Evolutionary conservation across 2,888 invertebrate genomes (phyloP), one percentile per base, ranked within the genome.

Genomic region (Icerya purchasi): DNA sequence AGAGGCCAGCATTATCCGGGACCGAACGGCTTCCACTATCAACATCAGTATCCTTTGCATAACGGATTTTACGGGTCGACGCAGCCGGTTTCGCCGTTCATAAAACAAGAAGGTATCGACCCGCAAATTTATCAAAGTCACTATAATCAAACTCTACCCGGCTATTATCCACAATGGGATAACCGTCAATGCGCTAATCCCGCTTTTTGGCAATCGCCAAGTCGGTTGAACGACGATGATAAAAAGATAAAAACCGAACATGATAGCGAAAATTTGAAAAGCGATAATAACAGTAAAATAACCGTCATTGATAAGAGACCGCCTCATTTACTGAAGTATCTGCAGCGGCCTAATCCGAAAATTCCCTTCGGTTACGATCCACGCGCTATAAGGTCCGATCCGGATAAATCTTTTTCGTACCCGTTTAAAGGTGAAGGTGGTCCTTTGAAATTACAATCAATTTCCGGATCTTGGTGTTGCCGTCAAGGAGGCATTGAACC

Each of bases 401-500:
- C 51, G 49, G 57, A 64, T 61, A 63, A 60, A 63, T 64, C 49
- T 74, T 75, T 22, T 5, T 36, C 36, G 36, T 81, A 81, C 68
- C 71, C 77, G 63, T 84, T 77, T 69, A 72, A 78, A 62, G 83
- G 84, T 18, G 83, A 83, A 65, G 83, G 83, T 51, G 84, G 84
- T 14, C 82, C 84, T 22, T 78, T 75, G 22, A 73, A 75, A 56
- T 75, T 82, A 58, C 77, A 75, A 64, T 76, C 77, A 61, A 79
- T 78, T 67, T 72, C 78, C 54, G 84, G 84, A 8, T 82, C 82
- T 62, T 80, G 84, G 65, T 84, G 84, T 67, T 84, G 84, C 69
- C 78, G 84, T 49, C 79, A 82, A 69, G 84, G 83, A 22, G 81
- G 84, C 2, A 83, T 80, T 1, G 79, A 81, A 63, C 79, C 81